These are phyloP conservation scores for Diarsia mendica DNA, from an alignment of 2,888 invertebrate species.

Conservation along the genomic window DNA sequence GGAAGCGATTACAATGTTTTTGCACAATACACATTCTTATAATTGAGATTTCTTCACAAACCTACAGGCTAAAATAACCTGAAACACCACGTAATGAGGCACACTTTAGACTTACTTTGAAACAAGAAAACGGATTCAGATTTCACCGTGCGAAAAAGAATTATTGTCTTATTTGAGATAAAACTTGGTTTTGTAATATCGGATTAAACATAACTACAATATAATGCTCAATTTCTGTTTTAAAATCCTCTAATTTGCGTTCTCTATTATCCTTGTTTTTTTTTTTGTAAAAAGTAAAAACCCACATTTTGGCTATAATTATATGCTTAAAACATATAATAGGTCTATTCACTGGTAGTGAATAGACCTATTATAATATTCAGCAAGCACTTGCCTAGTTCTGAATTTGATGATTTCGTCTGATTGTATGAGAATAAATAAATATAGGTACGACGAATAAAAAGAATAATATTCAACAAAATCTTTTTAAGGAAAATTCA, in stretches of 20 bases:
- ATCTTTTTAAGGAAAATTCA: background rate
- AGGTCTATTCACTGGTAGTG: too few relatives aligned
- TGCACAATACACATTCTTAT: conserved; percentile 67
- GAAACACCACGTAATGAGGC: conserved; percentile 37
- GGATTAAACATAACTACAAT: conserved; percentile 23
- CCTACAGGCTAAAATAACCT: conserved; percentile 49
- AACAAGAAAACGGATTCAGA: conserved; percentile 45
- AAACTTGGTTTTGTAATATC: conserved; percentile 50
- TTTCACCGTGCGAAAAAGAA: conserved; percentile 65
- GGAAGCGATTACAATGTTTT: conserved; percentile 68
- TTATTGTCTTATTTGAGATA: conserved; percentile 57
- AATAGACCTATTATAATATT: background rate
- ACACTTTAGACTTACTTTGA: conserved; percentile 29
- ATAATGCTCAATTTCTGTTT: conserved; percentile 21
- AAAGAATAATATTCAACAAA: background rate
- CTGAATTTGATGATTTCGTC: background rate
- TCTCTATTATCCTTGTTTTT: conserved; percentile 1
- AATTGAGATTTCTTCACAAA: conserved; percentile 60
- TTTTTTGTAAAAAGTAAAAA: conserved; percentile 23
- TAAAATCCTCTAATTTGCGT: conserved; percentile 35
- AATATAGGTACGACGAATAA: background rate
- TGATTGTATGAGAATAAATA: background rate
- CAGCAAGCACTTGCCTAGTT: background rate
- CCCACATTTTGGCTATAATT: conserved; percentile 24
- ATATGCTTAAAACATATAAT: background rate